phyloP scores from a whole-genome alignment of 2,113 vertebrate genomes.

The Butorides virescens region DNA sequence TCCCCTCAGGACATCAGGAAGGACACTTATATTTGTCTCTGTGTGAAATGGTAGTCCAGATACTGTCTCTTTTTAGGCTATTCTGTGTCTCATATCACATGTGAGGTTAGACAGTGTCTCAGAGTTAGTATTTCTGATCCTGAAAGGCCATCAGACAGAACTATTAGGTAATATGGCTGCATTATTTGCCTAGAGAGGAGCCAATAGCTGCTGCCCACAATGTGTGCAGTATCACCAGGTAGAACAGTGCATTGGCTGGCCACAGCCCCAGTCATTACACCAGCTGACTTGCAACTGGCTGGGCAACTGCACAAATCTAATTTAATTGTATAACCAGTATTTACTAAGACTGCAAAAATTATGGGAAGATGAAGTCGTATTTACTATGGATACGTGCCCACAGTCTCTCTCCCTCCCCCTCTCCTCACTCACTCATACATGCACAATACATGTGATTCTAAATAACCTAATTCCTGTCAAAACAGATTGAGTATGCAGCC shows the following conservation, averaged over 20 bases:
- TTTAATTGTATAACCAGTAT: background rate
- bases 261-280: background rate
- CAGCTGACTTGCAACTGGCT: background rate
- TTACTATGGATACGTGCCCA: background rate
- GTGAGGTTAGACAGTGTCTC: background rate
- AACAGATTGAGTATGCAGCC: background rate
- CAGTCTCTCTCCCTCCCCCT: background rate
- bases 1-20: background rate
- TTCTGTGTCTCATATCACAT: background rate
- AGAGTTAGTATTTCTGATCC: background rate
- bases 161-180: background rate
- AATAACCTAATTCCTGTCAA: background rate
- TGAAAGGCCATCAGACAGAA: background rate
- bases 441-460: background rate
- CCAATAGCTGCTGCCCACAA: background rate
- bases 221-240: background rate
- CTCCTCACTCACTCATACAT: background rate
- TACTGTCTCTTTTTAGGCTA: background rate
- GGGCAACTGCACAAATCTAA: background rate
- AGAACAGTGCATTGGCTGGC: background rate
- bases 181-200: background rate
- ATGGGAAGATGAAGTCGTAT: background rate
- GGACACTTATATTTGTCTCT: background rate
- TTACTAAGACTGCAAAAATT: background rate
- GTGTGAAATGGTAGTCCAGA: background rate